Conservation (phyloP, 2,888 invertebrate species). For the Diarsia dahlii region DNA sequence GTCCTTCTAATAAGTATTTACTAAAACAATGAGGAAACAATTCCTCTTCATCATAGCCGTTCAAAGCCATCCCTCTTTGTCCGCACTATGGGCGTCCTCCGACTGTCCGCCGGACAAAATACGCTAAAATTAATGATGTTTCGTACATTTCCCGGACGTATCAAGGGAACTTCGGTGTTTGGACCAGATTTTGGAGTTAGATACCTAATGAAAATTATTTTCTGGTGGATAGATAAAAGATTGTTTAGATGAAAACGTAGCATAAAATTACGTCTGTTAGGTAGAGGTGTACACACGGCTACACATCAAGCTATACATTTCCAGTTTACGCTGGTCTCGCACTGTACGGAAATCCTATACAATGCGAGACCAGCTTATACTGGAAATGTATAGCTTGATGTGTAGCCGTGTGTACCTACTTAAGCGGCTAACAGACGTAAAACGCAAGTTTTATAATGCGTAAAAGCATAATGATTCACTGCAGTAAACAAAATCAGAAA, state of each 20-base stretch:
- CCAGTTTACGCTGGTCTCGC: too few relatives aligned
- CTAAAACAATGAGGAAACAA: conserved; percentile 40
- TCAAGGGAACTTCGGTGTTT: conserved; percentile 31
- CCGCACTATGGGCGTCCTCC: conserved; percentile 54
- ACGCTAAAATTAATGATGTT: conserved; percentile 69
- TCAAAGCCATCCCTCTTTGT: conserved; percentile 57
- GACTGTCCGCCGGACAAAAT: conserved; percentile 59
- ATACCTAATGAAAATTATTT: conserved; percentile 29
- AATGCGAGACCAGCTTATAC: too few relatives aligned
- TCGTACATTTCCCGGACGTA: conserved; percentile 42
- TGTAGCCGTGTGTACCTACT: too few relatives aligned
- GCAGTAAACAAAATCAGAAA: too few relatives aligned
- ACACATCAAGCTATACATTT: too few relatives aligned
- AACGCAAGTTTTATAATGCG: too few relatives aligned
- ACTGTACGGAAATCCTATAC: too few relatives aligned
- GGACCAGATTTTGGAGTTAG: conserved; percentile 32
- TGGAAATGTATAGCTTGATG: too few relatives aligned
- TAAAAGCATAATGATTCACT: too few relatives aligned
- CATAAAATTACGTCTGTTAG: too few relatives aligned
- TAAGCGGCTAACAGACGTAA: too few relatives aligned
- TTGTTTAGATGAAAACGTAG: background rate
- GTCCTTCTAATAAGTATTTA: background rate
- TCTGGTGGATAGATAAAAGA: background rate
- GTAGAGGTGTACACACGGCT: too few relatives aligned
- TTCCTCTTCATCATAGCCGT: conserved; percentile 41